Base-by-base conservation (phyloP, 2,888 invertebrate genomes). In the Marasmarcha lunaedactyla region DNA sequence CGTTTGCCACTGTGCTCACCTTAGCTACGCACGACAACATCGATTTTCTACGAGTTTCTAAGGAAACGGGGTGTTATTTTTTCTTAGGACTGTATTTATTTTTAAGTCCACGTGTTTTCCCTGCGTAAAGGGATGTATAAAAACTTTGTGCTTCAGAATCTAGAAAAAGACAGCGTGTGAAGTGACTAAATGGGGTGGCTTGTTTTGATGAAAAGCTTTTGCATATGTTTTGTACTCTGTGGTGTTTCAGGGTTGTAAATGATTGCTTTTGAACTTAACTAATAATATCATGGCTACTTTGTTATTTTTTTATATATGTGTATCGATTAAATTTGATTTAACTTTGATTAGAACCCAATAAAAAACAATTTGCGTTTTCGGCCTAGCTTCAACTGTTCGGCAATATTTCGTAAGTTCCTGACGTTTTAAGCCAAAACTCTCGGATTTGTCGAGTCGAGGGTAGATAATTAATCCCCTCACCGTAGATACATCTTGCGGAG, bases 401-500 rank as follows among this genome's bases (percentile, higher is more conserved):
- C 20, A 20, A 20, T 20, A 20, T 20, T 20, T 20, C 20, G 20
- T 20, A 7, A 3, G 6, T 30, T 10, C 30, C 11, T 30, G 11
- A 7, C 30, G 11, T 30, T 30, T 30, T 20, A 20, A 20, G 30
- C n/a, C 11, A 30, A n/a, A 30, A 30, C 6, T 11, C 30, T 55
- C 57, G 64, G 74, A 76, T 77, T 72, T 73, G 72, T 69, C 59
- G 64, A 63, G 72, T 69, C 59, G 64, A 63, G 77, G 79, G 76
- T 68, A 63, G 67, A 70, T 78, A 81, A 83, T 77, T 76, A 79
- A 74, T 77, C 79, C 72, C 66, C 63, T 60, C 55, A 55, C 20
- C 20, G 64, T 30, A 30, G 62, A 64, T 70, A 74, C 72, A 74
- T 77, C 73, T 72, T 64, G 57, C 55, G 56, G 68, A 66, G 79